Evolutionary conservation across 2,113 vertebrate genomes (phyloP).

Genomic region (Oxyura jamaicensis): DNA sequence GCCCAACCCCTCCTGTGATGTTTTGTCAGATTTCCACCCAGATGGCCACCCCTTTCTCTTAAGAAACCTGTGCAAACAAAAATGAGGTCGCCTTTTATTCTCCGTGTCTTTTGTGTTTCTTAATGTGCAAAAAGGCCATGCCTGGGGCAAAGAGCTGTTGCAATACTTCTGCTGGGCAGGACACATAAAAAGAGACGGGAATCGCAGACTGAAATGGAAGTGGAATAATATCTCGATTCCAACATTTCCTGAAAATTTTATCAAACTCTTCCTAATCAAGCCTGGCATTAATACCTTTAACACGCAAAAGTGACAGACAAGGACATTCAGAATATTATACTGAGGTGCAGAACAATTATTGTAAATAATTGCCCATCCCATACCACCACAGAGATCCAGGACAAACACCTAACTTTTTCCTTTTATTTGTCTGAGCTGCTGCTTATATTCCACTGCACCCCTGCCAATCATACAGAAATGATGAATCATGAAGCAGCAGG

Average conservation of each 20-base stretch:
- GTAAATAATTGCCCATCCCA: not conserved
- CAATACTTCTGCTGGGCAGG: not conserved
- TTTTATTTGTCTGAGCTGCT: conserved; percentile 15
- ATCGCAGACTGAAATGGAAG: not conserved
- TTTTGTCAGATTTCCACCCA: conserved; percentile 44
- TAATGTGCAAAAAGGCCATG: not conserved
- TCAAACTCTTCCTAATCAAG: not conserved
- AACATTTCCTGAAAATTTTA: not conserved
- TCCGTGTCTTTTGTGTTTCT: not conserved
- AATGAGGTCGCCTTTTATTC: not conserved
- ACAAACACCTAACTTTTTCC: not conserved
- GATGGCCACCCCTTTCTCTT: conserved; percentile 20
- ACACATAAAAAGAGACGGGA: not conserved
- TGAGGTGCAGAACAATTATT: not conserved
- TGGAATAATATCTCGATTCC: not conserved
- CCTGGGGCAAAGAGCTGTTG: not conserved
- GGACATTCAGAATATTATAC: not conserved
- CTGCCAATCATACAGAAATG: conserved; percentile 19
- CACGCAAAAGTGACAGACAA: not conserved
- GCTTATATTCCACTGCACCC: conserved; percentile 7
- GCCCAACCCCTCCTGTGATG: not conserved
- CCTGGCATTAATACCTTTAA: not conserved
- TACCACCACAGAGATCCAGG: not conserved
- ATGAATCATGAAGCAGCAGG: not conserved
- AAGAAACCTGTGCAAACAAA: not conserved